phyloP scores from a whole-genome alignment of 2,113 vertebrate genomes.

The Oncorhynchus masou region DNA sequence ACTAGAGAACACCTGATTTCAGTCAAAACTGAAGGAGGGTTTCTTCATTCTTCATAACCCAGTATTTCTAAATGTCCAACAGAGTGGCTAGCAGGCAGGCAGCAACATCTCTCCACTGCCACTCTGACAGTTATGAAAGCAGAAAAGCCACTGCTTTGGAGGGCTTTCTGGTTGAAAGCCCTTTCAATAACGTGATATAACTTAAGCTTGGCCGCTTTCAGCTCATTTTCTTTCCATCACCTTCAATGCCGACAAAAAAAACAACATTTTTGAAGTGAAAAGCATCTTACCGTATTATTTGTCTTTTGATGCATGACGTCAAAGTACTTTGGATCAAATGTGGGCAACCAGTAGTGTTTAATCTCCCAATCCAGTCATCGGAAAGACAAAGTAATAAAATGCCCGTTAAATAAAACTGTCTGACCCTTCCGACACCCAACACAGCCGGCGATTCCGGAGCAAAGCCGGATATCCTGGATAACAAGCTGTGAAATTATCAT shows the following conservation, averaged over 20 bases:
- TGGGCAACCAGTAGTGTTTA: neutral
- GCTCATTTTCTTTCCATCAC: neutral
- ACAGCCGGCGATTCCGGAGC: neutral
- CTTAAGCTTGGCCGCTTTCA: neutral
- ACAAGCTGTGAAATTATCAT: too few species aligned
- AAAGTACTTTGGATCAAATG: neutral
- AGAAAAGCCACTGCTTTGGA: neutral
- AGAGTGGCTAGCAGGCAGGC: too few species aligned
- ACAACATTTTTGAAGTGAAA: neutral
- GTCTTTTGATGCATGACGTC: neutral
- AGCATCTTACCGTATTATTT: neutral
- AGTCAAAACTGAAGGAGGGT: too few species aligned
- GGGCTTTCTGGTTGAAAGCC: neutral
- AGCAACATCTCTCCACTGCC: too few species aligned
- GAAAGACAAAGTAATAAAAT: neutral
- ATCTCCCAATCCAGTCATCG: neutral
- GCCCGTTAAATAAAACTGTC: neutral
- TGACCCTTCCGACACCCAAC: neutral
- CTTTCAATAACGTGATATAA: constrained; percentile 3
- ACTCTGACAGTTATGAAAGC: neutral
- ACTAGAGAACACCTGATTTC: too few species aligned
- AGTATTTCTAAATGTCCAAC: too few species aligned
- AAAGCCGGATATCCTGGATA: too few species aligned
- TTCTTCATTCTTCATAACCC: too few species aligned
- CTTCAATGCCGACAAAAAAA: neutral